phyloP scores from a whole-genome alignment of 35 echinoderm and acorn worm genomes.

The Diadema setosum region DNA sequence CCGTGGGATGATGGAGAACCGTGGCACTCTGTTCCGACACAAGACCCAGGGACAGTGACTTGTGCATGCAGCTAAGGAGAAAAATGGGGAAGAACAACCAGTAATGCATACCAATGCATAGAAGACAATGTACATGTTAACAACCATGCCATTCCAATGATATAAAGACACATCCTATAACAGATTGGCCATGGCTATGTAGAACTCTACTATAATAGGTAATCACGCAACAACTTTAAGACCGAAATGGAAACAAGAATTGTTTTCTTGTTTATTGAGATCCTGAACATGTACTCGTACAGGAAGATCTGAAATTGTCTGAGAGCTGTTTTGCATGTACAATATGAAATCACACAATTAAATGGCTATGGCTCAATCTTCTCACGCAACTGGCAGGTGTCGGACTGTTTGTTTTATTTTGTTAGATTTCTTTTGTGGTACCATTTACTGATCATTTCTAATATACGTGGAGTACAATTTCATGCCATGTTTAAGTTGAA shows the following conservation, averaged over 20 bases:
- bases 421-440: no score
- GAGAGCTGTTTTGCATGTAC: not conserved
- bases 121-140: not conserved
- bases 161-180: not conserved
- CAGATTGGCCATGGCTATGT: not conserved
- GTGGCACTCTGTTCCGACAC: not conserved
- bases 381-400: no score
- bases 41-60: not conserved
- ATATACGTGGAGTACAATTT: no score
- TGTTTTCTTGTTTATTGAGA: not conserved
- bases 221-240: not conserved
- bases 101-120: no score
- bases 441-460: no score
- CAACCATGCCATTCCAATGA: not conserved
- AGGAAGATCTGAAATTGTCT: not conserved
- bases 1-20: conserved; percentile 17
- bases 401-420: no score
- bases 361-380: conserved; percentile 5
- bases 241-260: not conserved
- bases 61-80: not conserved
- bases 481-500: no score
- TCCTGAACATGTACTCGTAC: not conserved
- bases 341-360: not conserved
- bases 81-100: not conserved
- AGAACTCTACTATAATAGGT: not conserved